Evolutionary conservation across 2,113 vertebrate genomes (phyloP).

Genomic region (Pseudorhombus dupliciocellatus): DNA sequence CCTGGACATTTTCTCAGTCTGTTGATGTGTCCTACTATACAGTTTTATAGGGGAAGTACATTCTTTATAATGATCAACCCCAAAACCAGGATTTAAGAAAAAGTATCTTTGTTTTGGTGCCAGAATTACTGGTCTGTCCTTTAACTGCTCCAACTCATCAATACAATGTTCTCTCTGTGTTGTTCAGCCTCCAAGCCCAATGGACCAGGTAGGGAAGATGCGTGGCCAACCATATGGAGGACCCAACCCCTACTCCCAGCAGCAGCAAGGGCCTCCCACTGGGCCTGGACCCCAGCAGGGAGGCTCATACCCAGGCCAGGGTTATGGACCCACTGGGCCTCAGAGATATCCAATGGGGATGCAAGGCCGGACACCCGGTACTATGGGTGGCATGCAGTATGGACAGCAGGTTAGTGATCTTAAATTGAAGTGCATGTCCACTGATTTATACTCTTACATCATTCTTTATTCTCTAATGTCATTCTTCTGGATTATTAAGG

Average conservation of each 20-base stretch:
- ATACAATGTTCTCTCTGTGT: slow-evolving; percentile 18
- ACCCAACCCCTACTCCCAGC: slow-evolving; percentile 90
- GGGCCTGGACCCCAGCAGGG: slow-evolving; percentile 86
- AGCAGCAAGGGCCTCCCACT: slow-evolving; percentile 88
- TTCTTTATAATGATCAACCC: not conserved
- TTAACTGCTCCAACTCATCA: slow-evolving; percentile 4
- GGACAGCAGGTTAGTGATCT: slow-evolving; percentile 90
- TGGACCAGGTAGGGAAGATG: slow-evolving; percentile 99
- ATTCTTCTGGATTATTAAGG: too few relatives aligned
- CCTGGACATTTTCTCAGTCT: slow-evolving; percentile 9
- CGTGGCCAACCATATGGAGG: slow-evolving; percentile 91
- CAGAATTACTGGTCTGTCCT: not conserved
- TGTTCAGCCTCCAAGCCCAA: slow-evolving; percentile 89
- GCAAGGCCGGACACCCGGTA: slow-evolving; percentile 87
- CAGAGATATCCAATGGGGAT: slow-evolving; percentile 94
- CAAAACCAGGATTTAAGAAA: not conserved
- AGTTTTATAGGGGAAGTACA: not conserved
- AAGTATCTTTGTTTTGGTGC: not conserved
- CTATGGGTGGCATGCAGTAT: slow-evolving; percentile 90
- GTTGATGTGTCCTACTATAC: slow-evolving; percentile 8
- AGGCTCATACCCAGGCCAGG: slow-evolving; percentile 90
- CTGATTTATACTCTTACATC: too few relatives aligned
- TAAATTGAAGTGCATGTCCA: not conserved
- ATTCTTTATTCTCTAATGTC: too few relatives aligned
- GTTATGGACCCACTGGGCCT: slow-evolving; percentile 88